Evolutionary conservation across 30 jellyfish, hydroid and myxozoan genomes (phyloP).

Genomic region (Pelagia noctiluca): DNA sequence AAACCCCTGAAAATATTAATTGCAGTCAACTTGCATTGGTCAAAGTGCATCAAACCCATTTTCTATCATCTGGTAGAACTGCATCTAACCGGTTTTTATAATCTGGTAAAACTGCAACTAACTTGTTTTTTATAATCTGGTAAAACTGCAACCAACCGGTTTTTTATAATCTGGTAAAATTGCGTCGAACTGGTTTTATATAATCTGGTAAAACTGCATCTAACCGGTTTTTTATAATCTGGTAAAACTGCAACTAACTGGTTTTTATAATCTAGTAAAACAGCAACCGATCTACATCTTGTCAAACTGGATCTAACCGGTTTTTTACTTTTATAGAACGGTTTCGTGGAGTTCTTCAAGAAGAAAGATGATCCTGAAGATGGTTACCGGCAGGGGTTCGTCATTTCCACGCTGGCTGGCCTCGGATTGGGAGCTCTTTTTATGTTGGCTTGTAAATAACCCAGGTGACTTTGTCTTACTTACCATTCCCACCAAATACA

Average conservation of each 20-base stretch:
- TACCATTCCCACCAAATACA: slow-evolving; percentile 3
- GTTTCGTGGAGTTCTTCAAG: slow-evolving; percentile 87
- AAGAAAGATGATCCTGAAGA: slow-evolving; percentile 55
- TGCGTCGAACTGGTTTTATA: neutral
- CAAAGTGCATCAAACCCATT: no score
- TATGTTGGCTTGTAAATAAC: slow-evolving; percentile 84
- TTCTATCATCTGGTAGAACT: no score
- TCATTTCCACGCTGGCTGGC: slow-evolving; percentile 96
- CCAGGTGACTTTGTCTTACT: slow-evolving; percentile 2
- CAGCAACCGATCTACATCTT: neutral
- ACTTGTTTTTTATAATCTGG: no score
- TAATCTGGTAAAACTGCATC: neutral
- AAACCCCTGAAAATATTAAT: no score
- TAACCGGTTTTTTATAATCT: neutral
- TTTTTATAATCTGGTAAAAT: neutral
- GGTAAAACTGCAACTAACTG: neutral
- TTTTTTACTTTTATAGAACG: slow-evolving; percentile 72
- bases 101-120: no score
- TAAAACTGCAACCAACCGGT: no score
- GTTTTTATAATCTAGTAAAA: no score
- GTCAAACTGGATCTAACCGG: neutral
- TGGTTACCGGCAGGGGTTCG: slow-evolving; percentile 67
- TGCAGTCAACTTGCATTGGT: no score
- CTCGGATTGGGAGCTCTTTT: slow-evolving; percentile 93
- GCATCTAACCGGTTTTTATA: no score